Base-by-base conservation (phyloP, 2,797 vertebrate genomes). In the Chelon auratus region DNA sequence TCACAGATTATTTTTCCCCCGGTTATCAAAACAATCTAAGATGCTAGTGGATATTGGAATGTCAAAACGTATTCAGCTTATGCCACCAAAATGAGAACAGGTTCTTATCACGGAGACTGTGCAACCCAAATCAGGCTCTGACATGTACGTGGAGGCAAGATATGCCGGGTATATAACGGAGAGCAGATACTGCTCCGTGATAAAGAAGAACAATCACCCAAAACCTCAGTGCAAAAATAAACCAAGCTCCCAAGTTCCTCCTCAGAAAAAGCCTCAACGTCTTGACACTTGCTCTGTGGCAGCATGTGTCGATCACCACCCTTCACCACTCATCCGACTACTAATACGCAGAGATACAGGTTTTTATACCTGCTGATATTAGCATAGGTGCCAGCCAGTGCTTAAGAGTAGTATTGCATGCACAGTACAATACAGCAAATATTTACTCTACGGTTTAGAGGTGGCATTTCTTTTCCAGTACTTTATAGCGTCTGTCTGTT, bases 391-490 rank as follows among this genome's bases (percentile, higher is more conserved):
- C 57, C 24, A n/a, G 24, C 37, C 24, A 37, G 9, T 13, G 36
- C 48, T 33, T 24, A n/a, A 71, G 70, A 79, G 71, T 58, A 13
- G n/a, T 54, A 53, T 42, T 74, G 72, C 71, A 53, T 78, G 51
- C 56, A 48, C 52, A 79, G 20, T 37, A 50, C 47, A 74, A 40
- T 17, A 61, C 2, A 39, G 62, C 77, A 82, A 87, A 92, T 80
- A 80, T 90, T 88, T 75, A 74, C 51, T 60, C 58, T 51, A 55
- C 26, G 70, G 75, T 84, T 81, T 69, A 73, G 52, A 58, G 70
- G 54, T 61, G 45, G 14, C 22, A 22, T 80, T 66, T 75, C 43
- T 53, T 72, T 62, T 75, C 37, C 68, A 50, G 69, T 55, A 78
- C 60, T 83, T 83, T 72, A 83, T 20, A 71, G 75, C 58, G 18